A percentile compares a stretch with the other conserved stretches of the same genome.
These are phyloP conservation scores for Notarius lentiginosus DNA, from an alignment of 2,113 vertebrate species.

Conservation along the genomic window DNA sequence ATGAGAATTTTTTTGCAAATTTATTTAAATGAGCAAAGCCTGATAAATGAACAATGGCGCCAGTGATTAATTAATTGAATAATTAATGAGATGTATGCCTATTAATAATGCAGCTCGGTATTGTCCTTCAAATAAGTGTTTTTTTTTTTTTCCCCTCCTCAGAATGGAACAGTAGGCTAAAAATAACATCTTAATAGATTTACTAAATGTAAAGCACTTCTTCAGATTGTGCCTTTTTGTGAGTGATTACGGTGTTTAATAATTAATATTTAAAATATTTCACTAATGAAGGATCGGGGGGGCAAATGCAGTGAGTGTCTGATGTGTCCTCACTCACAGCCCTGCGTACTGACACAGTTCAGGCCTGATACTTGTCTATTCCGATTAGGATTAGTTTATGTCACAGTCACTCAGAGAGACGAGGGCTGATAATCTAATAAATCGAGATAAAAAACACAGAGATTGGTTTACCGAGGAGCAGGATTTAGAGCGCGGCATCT, in stretches of 20 bases:
- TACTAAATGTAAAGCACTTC: constrained; percentile 52
- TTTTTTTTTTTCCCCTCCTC: background rate
- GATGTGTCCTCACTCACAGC: constrained; percentile 65
- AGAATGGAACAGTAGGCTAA: constrained; percentile 18
- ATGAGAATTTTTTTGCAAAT: constrained; percentile 67
- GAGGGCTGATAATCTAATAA: constrained; percentile 84
- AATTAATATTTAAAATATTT: constrained; percentile 30
- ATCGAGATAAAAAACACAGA: constrained; percentile 83
- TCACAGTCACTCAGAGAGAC: constrained; percentile 72
- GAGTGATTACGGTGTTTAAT: constrained; percentile 33
- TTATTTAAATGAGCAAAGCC: constrained; percentile 70
- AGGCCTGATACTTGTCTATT: constrained; percentile 83
- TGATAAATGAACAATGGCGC: constrained; percentile 43
- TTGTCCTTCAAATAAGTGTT: constrained; percentile 61
- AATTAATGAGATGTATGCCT: constrained; percentile 45
- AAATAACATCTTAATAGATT: constrained; percentile 44
- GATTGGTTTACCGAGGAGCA: constrained; percentile 84
- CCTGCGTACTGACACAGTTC: constrained; percentile 69
- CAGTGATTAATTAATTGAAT: constrained; percentile 46
- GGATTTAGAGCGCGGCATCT: constrained; percentile 81
- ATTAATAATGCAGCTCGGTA: constrained; percentile 36
- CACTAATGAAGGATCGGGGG: constrained; percentile 57
- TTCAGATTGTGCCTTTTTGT: constrained; percentile 23
- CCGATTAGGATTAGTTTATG: constrained; percentile 84
- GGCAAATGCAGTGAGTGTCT: constrained; percentile 64